A percentile compares a stretch with the other conserved stretches of the same genome.
Conservation (phyloP, 2,888 invertebrate genomes). For the Hydroisotoma schaefferi region DNA sequence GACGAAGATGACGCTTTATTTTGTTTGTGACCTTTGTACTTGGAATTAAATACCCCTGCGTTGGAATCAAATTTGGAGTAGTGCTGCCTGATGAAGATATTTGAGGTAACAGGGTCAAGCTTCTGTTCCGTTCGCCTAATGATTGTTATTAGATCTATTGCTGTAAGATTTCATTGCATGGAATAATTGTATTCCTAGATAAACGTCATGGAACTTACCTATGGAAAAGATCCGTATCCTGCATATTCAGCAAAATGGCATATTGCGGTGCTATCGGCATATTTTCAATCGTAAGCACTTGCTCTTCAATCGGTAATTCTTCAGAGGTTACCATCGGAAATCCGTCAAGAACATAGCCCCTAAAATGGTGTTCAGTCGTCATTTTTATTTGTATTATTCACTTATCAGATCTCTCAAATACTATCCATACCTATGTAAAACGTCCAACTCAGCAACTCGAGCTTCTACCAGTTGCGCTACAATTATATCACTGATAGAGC, state of each 20-base stretch:
- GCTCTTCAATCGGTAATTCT: conserved; percentile 46
- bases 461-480: conserved; percentile 26
- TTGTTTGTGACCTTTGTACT: background rate
- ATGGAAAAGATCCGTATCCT: background rate
- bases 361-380: too few relatives aligned
- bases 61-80: conserved; percentile 25
- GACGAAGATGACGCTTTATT: background rate
- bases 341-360: conserved; percentile 65
- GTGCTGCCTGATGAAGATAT: conserved; percentile 31
- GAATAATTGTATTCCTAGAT: too few relatives aligned
- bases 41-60: background rate
- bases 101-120: conserved; percentile 30
- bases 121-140: conserved; percentile 39
- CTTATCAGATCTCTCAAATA: background rate
- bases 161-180: too few relatives aligned
- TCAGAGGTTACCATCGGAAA: conserved; percentile 61
- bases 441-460: conserved; percentile 37
- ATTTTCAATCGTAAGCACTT: conserved; percentile 24
- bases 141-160: too few relatives aligned
- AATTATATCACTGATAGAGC: conserved; percentile 21
- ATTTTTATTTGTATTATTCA: background rate
- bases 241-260: conserved; percentile 21
- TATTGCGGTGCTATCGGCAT: conserved; percentile 29
- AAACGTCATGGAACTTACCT: background rate
- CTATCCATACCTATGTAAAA: conserved; percentile 31